phyloP scores from a whole-genome alignment of 2,797 vertebrate genomes.

The Poecilia velifera region DNA sequence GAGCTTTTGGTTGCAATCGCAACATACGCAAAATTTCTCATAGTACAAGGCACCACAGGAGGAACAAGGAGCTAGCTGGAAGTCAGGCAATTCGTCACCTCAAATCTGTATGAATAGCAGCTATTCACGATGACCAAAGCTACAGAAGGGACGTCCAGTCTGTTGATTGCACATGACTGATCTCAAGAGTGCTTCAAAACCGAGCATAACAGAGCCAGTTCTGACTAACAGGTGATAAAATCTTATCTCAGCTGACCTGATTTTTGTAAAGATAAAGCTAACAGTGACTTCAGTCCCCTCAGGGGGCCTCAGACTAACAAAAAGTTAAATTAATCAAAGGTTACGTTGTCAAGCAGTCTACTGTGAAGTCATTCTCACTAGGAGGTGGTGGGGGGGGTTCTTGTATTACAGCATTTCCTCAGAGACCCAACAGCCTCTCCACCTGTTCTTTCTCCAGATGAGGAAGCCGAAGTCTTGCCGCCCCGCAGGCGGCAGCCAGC shows the following conservation, averaged over 20 bases:
- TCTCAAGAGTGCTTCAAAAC: neutral
- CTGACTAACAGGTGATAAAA: neutral
- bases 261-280: neutral
- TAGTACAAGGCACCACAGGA: too few species aligned
- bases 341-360: constrained; percentile 11
- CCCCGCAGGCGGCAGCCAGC: constrained; percentile 31
- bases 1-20: too few species aligned
- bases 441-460: constrained; percentile 43
- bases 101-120: too few species aligned
- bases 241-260: neutral
- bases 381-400: constrained; percentile 3
- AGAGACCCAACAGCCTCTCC: constrained; percentile 12
- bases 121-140: too few species aligned
- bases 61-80: too few species aligned
- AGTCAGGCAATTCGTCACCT: too few species aligned
- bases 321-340: constrained; percentile 34
- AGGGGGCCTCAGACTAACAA: constrained; percentile 10
- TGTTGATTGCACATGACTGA: neutral
- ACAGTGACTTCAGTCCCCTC: neutral
- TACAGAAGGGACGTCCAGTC: too few species aligned
- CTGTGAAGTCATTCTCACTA: constrained; percentile 3
- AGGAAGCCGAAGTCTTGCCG: constrained; percentile 27
- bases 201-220: neutral
- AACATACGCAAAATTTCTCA: too few species aligned
- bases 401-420: constrained; percentile 11